Evolutionary conservation across 2,797 vertebrate genomes (phyloP).

Genomic region (Schizopygopsis malacanthus): DNA sequence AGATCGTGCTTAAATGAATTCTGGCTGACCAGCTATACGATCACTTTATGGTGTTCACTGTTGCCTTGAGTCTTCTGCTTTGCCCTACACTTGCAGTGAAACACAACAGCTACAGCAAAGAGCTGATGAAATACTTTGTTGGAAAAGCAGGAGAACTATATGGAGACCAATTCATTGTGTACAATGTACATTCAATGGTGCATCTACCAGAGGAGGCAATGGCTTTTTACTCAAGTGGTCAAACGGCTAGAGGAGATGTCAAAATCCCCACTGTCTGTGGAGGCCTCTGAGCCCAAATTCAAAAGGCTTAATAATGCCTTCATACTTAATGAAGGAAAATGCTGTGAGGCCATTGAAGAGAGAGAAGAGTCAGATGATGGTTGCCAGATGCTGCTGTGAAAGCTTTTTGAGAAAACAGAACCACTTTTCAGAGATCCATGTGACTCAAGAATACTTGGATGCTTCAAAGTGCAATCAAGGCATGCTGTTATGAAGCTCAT

Average conservation of each 20-base stretch:
- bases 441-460: neutral
- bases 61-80: conserved; percentile 5
- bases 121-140: neutral
- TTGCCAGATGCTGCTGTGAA: neutral
- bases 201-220: neutral
- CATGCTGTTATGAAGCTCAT: neutral
- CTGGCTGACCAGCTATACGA: neutral
- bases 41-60: conserved; percentile 1
- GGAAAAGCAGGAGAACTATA: neutral
- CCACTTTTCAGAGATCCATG: neutral
- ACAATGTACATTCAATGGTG: neutral
- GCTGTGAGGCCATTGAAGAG: too few species aligned
- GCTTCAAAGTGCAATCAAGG: conserved; percentile 4
- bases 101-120: neutral
- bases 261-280: too few species aligned
- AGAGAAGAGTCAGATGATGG: neutral
- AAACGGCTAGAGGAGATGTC: too few species aligned
- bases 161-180: neutral
- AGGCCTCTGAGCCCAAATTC: too few species aligned
- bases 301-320: too few species aligned
- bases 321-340: too few species aligned
- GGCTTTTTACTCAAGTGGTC: neutral
- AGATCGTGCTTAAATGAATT: neutral
- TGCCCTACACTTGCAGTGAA: neutral
- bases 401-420: neutral